phyloP scores from a whole-genome alignment of 2,888 invertebrate species.

The Drosophila cyrtoloma region DNA sequence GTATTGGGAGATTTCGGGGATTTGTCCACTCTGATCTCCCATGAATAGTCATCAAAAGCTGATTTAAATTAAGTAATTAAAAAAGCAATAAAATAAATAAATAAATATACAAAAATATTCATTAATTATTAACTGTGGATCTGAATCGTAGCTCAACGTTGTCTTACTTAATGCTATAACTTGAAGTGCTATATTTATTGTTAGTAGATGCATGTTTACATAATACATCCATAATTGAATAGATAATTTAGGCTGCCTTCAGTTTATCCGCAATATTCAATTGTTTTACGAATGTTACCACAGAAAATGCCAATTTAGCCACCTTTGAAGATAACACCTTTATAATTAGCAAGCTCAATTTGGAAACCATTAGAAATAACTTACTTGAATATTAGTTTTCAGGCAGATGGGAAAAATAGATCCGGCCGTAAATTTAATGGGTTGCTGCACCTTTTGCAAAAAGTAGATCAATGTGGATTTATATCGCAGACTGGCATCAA shows the following conservation, averaged over 20 bases:
- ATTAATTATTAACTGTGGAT: background rate
- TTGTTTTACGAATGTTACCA: conserved; percentile 57
- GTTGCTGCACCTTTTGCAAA: conserved; percentile 38
- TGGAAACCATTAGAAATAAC: background rate
- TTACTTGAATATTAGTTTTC: conserved; percentile 47
- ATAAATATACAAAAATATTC: no score
- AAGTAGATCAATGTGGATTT: conserved; percentile 35
- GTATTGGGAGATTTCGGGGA: no score
- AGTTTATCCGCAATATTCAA: conserved; percentile 59
- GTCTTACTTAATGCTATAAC: no score
- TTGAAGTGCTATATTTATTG: no score
- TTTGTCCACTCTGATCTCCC: no score
- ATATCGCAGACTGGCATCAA: conserved; percentile 28
- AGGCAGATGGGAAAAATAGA: conserved; percentile 41
- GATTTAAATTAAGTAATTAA: no score
- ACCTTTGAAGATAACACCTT: conserved; percentile 39
- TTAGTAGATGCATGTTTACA: no score
- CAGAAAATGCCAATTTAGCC: conserved; percentile 65
- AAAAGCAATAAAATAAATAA: no score
- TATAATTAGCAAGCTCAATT: background rate
- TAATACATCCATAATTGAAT: background rate
- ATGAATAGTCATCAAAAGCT: no score
- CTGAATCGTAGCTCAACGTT: background rate
- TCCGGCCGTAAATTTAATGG: conserved; percentile 41
- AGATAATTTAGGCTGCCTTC: background rate